Conservation (phyloP, 2,888 invertebrate species). For the Selenia dentaria region DNA sequence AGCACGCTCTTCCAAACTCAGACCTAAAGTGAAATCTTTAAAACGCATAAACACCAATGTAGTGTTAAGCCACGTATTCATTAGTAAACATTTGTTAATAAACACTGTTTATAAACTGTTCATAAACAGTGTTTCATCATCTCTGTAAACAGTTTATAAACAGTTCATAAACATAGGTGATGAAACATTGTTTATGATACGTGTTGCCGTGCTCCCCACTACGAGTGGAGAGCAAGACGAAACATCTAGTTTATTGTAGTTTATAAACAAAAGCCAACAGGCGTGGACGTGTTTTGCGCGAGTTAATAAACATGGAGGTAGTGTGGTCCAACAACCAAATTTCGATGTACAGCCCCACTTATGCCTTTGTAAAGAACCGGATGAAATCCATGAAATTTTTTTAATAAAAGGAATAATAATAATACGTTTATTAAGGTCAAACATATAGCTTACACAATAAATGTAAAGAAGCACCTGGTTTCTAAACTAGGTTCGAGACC, state of each 20-base stretch:
- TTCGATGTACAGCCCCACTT: conserved; percentile 23
- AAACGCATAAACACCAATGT: no score
- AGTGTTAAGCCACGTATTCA: no score
- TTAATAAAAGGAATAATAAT: no score
- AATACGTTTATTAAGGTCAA: no score
- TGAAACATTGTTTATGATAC: conserved; percentile 27
- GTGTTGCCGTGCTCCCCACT: conserved; percentile 27
- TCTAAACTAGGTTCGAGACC: no score
- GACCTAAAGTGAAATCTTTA: no score
- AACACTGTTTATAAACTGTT: conserved; percentile 18
- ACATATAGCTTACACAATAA: no score
- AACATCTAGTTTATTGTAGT: conserved; percentile 27
- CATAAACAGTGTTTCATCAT: conserved; percentile 29
- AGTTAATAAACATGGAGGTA: background rate
- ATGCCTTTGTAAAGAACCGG: no score
- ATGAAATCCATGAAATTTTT: no score
- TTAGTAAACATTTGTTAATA: no score
- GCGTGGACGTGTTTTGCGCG: conserved; percentile 4
- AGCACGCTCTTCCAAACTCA: no score
- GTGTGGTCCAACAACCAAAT: conserved; percentile 21
- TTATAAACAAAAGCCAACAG: conserved; percentile 14
- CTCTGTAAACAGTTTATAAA: conserved; percentile 26
- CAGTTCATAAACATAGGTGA: conserved; percentile 25
- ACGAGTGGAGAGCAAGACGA: conserved; percentile 26
- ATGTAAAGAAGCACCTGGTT: no score